Evolutionary conservation across 2,797 vertebrate species (phyloP), one percentile per base, ranked within the genome.

Genomic region (Nyctibius grandis): DNA sequence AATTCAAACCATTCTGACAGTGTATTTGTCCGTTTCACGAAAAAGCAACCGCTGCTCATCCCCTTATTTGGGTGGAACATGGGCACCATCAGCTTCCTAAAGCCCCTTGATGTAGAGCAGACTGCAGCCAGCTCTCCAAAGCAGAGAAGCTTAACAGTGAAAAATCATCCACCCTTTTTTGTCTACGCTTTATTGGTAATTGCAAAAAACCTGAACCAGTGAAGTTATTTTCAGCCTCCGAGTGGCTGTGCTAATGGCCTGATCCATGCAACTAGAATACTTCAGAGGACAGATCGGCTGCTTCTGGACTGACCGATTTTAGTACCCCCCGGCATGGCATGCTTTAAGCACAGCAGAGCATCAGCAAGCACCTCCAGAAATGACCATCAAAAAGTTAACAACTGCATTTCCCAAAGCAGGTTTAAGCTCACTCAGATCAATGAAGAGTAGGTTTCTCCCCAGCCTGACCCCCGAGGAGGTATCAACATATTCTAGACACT

Each of bases 11-110:
- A 0, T 51, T 85, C 38, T 21, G 45, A 73, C 42, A n/a, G 33
- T 1, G 1, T 20, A 26, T 45, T 85, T 70, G 9, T 34, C 18
- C 14, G 2, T 0, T 0, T 20, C 26, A n/a, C 0, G 0, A 63
- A 73, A 51, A 74, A 70, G n/a, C 4, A 6, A 38, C 11, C 5
- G 4, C 47, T n/a, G 64, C 28, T 85, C 18, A 15, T 25, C 8
- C 19, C 25, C 9, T 0, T 0, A 9, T 75, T 45, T 57, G 61
- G 31, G 65, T 18, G 25, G 25, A 53, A 77, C 20, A 33, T 0
- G 3, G 64, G 22, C 72, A 88, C n/a, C 31, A 50, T 9, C 53
- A 68, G 51, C 53, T 77, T 89, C 18, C 3, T 15, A 56, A 77
- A 69, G 44, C 15, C 11, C 42, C 15, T 12, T 7, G 0, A 50